Evolutionary conservation across 2,888 invertebrate genomes (phyloP), one percentile per base, ranked within the genome.

Genomic region (Drosophila algonquin): DNA sequence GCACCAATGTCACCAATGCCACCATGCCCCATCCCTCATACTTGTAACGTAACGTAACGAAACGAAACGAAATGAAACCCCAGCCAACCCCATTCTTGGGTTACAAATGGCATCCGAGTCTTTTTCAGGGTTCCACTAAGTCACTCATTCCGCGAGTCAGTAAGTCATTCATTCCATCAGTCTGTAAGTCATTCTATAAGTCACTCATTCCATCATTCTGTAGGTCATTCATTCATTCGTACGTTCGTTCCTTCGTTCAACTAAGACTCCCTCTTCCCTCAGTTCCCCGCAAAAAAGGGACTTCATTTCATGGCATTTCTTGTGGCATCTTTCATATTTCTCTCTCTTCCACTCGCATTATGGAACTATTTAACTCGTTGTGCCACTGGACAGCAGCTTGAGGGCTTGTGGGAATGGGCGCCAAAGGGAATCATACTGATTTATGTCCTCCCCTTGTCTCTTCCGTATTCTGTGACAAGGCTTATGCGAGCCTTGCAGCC

Each of bases 61-160:
- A 27, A 5, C 32, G 7, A 58, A 58, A 58, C 18, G 30, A 35
- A 21, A 60, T 16, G 50, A 35, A 21, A 27, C 30, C 30, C 30
- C 30, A 30, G 27, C 35, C 27, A 32, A 32, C 27, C 3, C 12
- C 14, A 47, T 27, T 51, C 57, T 62, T 16, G 53, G 52, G 69
- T 78, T 70, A 67, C 74, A 75, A 77, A 78, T 73, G 74, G 74
- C 71, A 52, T 40, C 71, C 50, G 52, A 64, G 67, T 78, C 80
- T 76, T 76, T 79, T 76, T 70, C 40, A 40, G 40, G 76, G 70
- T 74, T 68, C 45, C 63, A 68, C 65, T 55, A 58, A 77, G 75
- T 74, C 69, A 76, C 63, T 76, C 61, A 73, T 56, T 74, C 71
- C 48, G 54, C 46, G 16, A 27, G 59, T 53, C 21, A 48, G 70